Conservation (phyloP, 1,140 invertebrate genomes). For the Listronotus bonariensis region DNA sequence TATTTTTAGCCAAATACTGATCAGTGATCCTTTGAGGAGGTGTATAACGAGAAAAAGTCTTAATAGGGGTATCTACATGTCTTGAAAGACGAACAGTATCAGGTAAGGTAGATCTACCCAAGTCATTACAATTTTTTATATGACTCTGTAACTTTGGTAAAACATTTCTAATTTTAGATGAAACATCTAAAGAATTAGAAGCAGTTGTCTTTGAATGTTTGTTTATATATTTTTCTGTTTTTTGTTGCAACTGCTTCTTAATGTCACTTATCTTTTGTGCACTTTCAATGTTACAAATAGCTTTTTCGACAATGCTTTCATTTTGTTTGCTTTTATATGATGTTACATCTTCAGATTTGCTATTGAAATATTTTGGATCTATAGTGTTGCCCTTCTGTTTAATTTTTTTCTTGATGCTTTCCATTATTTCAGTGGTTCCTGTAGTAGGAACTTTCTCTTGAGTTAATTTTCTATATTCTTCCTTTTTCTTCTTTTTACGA, state of each 20-base stretch:
- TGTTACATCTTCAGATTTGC: too few relatives aligned
- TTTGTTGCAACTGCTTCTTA: conserved; percentile 5
- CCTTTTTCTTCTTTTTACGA: conserved; percentile 4
- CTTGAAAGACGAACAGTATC: conserved; percentile 6
- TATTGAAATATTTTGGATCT: too few relatives aligned
- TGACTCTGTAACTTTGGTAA: conserved; percentile 6
- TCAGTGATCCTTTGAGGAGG: conserved; percentile 6
- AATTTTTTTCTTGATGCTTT: neutral
- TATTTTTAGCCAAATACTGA: conserved; percentile 12
- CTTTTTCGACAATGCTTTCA: neutral
- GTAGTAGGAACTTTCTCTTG: neutral
- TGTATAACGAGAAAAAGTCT: neutral
- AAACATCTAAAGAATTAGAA: neutral
- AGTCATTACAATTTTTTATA: conserved; percentile 2
- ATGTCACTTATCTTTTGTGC: neutral
- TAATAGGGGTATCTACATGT: conserved; percentile 11
- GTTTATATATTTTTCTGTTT: conserved; percentile 1
- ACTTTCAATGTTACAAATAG: neutral
- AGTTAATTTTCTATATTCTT: neutral
- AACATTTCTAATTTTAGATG: neutral
- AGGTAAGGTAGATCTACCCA: neutral
- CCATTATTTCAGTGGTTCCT: neutral
- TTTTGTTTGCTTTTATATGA: too few relatives aligned
- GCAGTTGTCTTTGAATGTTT: neutral
- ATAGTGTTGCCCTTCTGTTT: too few relatives aligned